Percentiles rank a stretch among this genome's conserved stretches.
These are phyloP conservation scores for Intoshia linei DNA, from an alignment of 1,140 invertebrate species.

Conservation along the genomic window DNA sequence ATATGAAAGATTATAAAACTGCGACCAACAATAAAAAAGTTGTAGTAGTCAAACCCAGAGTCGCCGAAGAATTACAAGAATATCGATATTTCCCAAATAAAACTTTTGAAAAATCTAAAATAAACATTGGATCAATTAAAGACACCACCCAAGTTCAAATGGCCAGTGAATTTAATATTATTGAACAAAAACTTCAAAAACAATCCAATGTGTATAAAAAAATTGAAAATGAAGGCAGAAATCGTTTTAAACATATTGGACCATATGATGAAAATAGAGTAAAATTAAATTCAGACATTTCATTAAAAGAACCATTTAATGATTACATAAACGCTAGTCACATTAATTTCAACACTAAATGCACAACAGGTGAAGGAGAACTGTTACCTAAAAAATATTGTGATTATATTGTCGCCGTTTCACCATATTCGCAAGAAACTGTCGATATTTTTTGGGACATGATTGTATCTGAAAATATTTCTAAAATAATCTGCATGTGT, in stretches of 20 bases:
- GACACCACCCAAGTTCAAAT: too few relatives aligned
- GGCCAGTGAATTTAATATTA: too few relatives aligned
- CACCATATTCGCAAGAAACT: neutral
- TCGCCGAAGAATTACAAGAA: too few relatives aligned
- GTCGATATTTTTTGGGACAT: neutral
- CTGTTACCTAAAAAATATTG: conserved; percentile 14
- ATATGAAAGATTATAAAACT: too few relatives aligned
- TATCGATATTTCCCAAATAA: too few relatives aligned
- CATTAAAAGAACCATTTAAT: conserved; percentile 14
- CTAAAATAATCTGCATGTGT: conserved; percentile 7
- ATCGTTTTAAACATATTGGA: conserved; percentile 15
- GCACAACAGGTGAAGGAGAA: conserved; percentile 9
- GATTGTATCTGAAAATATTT: neutral
- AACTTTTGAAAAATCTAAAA: too few relatives aligned
- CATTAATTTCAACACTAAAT: conserved; percentile 9
- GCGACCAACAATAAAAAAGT: too few relatives aligned
- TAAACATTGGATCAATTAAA: too few relatives aligned
- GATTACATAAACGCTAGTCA: conserved; percentile 81
- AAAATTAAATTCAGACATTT: conserved; percentile 7
- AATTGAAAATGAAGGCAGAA: conserved; percentile 10
- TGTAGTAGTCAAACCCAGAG: too few relatives aligned
- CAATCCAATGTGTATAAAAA: conserved; percentile 8
- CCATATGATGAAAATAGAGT: conserved; percentile 18
- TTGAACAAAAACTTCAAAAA: too few relatives aligned
- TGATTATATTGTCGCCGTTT: conserved; percentile 9